Conservation (phyloP, 2,113 vertebrate genomes). For the Plecturocebus donacophilus region DNA sequence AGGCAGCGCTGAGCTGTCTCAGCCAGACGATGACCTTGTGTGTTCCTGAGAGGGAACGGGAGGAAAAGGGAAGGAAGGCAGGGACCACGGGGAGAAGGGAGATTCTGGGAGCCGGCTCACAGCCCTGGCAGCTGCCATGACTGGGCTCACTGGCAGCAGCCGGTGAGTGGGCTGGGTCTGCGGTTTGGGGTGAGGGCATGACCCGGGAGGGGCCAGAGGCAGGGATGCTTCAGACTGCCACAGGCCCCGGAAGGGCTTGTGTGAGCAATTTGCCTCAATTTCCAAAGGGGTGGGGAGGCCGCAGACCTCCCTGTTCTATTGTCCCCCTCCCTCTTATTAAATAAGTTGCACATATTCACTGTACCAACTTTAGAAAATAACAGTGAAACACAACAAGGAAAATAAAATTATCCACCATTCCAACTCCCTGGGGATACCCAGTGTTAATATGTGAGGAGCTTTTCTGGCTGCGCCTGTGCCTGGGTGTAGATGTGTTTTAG, state of each 20-base stretch:
- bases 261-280: neutral
- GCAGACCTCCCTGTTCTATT: neutral
- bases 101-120: no score
- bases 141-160: no score
- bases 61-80: neutral
- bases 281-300: neutral
- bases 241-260: neutral
- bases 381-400: neutral
- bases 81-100: neutral
- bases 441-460: neutral
- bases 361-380: neutral
- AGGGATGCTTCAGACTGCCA: no score
- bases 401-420: accelerated
- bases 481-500: neutral
- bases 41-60: neutral
- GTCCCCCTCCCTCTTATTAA: neutral
- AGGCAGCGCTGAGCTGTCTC: neutral
- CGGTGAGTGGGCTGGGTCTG: neutral
- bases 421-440: neutral
- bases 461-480: neutral
- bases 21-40: no score
- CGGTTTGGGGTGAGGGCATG: neutral
- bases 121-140: neutral
- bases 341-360: neutral
- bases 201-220: neutral